Evolutionary conservation across 2,888 invertebrate species (phyloP), one percentile per base, ranked within the genome.

Genomic region (Phorcus lineatus): DNA sequence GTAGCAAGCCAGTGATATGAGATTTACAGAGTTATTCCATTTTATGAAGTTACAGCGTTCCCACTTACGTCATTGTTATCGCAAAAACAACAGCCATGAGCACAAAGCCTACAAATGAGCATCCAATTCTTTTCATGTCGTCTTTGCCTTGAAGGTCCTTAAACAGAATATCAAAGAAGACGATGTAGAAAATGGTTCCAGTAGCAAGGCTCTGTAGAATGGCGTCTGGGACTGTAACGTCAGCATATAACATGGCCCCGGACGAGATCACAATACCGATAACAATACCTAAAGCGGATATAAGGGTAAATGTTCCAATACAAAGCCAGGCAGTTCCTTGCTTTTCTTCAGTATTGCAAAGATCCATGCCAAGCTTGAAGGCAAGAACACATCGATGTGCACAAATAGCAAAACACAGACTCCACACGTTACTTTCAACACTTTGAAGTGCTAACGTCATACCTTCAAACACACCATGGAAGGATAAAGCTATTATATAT

Each of bases 391-490:
- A 88, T 47, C 90, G 82, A 78, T 91, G 90, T 28, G 89, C 85
- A 36, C 86, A 83, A 24, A 91, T 88, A 24, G 90, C 90, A 53
- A 91, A 87, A 80, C 90, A 91, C 82, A 91, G 81, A 16, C 88
- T 86, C 90, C 90, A 90, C 9, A 88, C 89, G 77, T 89, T 89
- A 75, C 86, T 87, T 75, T 90, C 89, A 36, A 86, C 79, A 70
- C 88, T 86, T 80, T 90, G 90, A 16, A 91, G 79, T 16, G 89
- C 90, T 6, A 91, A 81, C 13, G 89, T 86, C 89, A 91, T 89
- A n/a, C 90, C 90, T 81, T 91, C 90, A 78, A 91, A 90, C 7
- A 91, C 88, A 11, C 90, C 90, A 80, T 91, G 90, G 78, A 91
- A 90, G 13, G 90, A 89, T n/a, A 91, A 81, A 7, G 89, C 90